Conservation (phyloP, 53 echinoderm and acorn worm genomes). For the Hippasteria phrygiana region DNA sequence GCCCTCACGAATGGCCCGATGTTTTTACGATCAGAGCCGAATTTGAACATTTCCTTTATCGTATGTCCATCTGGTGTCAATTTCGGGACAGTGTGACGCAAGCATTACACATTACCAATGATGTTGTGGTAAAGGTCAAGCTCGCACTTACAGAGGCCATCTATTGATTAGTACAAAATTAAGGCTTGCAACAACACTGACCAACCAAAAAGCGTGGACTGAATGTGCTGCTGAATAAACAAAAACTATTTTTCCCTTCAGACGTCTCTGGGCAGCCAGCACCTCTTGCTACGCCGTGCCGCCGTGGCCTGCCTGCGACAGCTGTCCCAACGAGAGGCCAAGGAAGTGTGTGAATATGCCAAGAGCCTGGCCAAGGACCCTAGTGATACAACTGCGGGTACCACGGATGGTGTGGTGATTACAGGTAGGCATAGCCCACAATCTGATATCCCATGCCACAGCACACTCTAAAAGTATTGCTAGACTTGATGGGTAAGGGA, state of each 20-base stretch:
- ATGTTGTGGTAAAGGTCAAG: too few relatives aligned
- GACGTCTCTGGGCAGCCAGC: constrained; percentile 78
- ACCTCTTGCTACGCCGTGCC: constrained; percentile 85
- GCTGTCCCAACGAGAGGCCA: constrained; percentile 94
- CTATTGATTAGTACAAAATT: too few relatives aligned
- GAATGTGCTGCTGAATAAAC: not conserved
- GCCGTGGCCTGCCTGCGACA: constrained; percentile 95
- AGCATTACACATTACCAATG: too few relatives aligned
- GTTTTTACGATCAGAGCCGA: too few relatives aligned
- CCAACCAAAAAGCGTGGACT: too few relatives aligned
- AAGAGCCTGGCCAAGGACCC: constrained; percentile 81
- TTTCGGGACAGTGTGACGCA: too few relatives aligned
- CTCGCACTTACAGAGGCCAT: too few relatives aligned
- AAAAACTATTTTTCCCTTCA: not conserved
- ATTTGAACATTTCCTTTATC: too few relatives aligned
- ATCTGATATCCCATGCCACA: too few relatives aligned
- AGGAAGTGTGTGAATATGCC: constrained; percentile 97
- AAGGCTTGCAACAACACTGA: too few relatives aligned
- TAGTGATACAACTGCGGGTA: not conserved
- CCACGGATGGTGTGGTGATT: constrained; percentile 64
- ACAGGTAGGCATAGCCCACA: constrained; percentile 59
- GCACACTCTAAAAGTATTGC: not conserved
- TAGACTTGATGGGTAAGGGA: not conserved
- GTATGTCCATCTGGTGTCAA: too few relatives aligned
- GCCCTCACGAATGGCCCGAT: too few relatives aligned